These are phyloP conservation scores for Anagyrus pseudococci DNA, from an alignment of 2,888 invertebrate species.

Conservation along the genomic window DNA sequence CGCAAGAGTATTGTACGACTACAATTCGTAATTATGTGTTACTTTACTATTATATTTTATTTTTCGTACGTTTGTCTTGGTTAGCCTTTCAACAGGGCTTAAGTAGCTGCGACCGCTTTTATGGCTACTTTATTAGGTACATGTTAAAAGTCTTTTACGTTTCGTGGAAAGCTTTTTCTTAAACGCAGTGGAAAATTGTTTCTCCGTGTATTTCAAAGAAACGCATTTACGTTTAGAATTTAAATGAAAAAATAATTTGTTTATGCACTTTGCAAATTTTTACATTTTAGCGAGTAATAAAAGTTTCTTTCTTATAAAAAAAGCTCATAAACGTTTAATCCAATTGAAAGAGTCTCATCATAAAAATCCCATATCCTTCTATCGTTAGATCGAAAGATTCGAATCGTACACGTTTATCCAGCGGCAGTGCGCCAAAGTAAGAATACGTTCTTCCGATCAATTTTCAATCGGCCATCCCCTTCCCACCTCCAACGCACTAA, in stretches of 20 bases:
- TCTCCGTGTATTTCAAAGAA: too few relatives aligned
- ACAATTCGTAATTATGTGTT: slow-evolving; percentile 35
- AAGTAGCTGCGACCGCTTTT: too few relatives aligned
- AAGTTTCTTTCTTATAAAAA: neutral
- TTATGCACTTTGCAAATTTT: neutral
- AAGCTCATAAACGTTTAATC: neutral
- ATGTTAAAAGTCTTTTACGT: too few relatives aligned
- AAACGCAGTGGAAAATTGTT: too few relatives aligned
- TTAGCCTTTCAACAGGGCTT: slow-evolving; percentile 11
- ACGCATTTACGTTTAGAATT: neutral
- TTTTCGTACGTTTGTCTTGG: slow-evolving; percentile 22
- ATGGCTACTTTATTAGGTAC: too few relatives aligned
- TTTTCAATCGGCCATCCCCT: slow-evolving; percentile 25
- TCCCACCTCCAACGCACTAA: slow-evolving; percentile 12
- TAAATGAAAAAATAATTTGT: neutral
- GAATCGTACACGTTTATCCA: neutral
- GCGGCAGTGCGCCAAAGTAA: neutral
- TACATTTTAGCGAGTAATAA: neutral
- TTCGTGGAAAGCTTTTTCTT: too few relatives aligned
- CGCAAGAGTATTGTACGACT: slow-evolving; percentile 34
- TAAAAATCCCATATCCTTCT: neutral
- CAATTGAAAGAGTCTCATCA: too few relatives aligned
- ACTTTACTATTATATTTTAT: slow-evolving; percentile 31
- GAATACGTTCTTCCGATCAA: slow-evolving; percentile 20
- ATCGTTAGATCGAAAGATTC: neutral